Evolutionary conservation across 1,140 invertebrate species (phyloP).

Genomic region (Lethrus apterus): DNA sequence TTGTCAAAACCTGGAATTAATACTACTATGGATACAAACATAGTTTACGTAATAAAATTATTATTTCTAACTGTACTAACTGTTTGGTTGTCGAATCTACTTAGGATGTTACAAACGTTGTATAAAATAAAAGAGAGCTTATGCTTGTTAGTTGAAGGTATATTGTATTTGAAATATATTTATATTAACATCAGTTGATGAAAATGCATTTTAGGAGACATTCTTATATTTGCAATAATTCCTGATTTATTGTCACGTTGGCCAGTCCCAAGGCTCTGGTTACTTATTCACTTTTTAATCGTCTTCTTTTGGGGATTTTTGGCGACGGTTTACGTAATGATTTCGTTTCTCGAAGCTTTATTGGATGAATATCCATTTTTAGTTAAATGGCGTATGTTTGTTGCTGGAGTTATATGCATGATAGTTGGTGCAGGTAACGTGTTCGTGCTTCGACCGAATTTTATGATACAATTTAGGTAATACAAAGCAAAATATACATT

Average conservation of each 20-base stretch:
- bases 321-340: neutral
- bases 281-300: neutral
- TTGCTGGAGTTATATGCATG: neutral
- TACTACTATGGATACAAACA: neutral
- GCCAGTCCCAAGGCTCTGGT: neutral
- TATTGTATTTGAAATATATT: neutral
- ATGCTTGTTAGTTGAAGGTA: neutral
- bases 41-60: neutral
- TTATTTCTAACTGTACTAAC: neutral
- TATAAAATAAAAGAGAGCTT: neutral
- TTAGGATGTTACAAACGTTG: neutral
- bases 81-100: neutral
- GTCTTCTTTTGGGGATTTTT: conserved; percentile 4
- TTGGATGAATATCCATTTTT: neutral
- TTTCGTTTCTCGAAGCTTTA: neutral
- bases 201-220: neutral
- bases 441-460: neutral
- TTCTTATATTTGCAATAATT: conserved; percentile 1
- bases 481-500: too few species aligned
- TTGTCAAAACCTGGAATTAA: too few species aligned
- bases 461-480: neutral
- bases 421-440: neutral
- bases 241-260: neutral
- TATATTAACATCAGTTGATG: neutral
- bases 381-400: neutral